Conservation (phyloP, 2,113 vertebrate species). For the Cynocephalus volans region DNA sequence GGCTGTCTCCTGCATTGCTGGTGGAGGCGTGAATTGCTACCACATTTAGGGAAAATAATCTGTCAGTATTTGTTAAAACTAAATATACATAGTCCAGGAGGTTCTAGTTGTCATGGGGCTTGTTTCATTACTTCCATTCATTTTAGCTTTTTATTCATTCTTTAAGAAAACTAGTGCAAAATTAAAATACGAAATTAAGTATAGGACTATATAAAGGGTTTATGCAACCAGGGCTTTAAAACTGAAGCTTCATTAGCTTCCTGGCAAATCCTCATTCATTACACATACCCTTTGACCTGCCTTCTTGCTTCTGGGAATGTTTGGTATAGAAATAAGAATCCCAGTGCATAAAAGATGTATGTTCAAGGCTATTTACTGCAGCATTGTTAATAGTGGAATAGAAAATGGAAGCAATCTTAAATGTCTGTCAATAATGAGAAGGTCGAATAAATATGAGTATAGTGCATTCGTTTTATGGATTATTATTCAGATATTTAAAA, state of each 20-base stretch:
- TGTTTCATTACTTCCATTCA: not conserved
- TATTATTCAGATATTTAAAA: slow-evolving; percentile 2
- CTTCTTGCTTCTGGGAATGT: not conserved
- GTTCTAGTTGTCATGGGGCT: not conserved
- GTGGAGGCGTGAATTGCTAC: not conserved
- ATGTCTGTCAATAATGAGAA: not conserved
- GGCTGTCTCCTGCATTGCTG: not conserved
- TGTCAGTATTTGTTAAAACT: not conserved
- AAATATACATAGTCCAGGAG: not conserved
- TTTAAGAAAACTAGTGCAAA: not conserved
- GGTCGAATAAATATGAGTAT: not conserved
- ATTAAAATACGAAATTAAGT: not conserved
- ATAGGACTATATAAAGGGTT: not conserved
- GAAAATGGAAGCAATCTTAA: not conserved
- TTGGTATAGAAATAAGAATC: not conserved
- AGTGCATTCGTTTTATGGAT: not conserved
- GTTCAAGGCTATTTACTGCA: not conserved
- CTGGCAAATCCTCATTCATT: not conserved
- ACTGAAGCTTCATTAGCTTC: not conserved
- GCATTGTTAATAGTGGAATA: not conserved
- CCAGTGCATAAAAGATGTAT: not conserved
- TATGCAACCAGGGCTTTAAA: not conserved
- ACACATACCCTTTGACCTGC: not conserved
- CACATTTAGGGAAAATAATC: not conserved
- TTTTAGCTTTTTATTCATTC: not conserved